Evolutionary conservation across 2,113 vertebrate species (phyloP).

Genomic region (Garra rufa): DNA sequence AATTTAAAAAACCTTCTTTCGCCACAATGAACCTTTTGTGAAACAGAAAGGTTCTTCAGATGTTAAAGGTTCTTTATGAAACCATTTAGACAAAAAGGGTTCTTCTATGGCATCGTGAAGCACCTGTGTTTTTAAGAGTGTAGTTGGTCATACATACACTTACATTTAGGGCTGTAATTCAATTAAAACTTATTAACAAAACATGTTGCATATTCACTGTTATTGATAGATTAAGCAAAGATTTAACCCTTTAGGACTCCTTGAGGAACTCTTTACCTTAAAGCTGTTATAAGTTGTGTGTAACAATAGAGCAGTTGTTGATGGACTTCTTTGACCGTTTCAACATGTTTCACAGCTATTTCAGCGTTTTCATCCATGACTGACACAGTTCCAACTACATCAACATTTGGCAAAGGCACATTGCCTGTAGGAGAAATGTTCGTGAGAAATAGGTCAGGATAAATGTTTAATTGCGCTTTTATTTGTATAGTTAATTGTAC

Average conservation of each 20-base stretch:
- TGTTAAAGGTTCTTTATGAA: too few relatives aligned
- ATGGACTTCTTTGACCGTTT: too few relatives aligned
- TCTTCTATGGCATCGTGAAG: too few relatives aligned
- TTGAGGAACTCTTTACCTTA: too few relatives aligned
- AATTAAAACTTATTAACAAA: background rate
- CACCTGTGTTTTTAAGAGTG: too few relatives aligned
- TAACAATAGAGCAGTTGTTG: too few relatives aligned
- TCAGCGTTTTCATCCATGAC: background rate
- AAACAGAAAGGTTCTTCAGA: too few relatives aligned
- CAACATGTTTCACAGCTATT: background rate
- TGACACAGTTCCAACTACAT: background rate
- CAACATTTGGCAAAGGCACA: background rate
- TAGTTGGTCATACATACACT: background rate
- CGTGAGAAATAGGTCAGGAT: background rate
- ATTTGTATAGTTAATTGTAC: background rate
- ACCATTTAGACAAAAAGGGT: too few relatives aligned
- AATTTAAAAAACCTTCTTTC: too few relatives aligned
- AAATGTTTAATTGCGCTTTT: background rate
- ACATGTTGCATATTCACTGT: background rate
- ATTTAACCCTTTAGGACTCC: background rate
- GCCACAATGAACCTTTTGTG: too few relatives aligned
- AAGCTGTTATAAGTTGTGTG: too few relatives aligned
- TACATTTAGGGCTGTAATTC: background rate
- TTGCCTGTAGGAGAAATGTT: background rate
- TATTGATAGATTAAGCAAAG: background rate